These are phyloP conservation scores for Tribolium castaneum DNA, from an alignment of 1,140 invertebrate species.

Conservation along the genomic window DNA sequence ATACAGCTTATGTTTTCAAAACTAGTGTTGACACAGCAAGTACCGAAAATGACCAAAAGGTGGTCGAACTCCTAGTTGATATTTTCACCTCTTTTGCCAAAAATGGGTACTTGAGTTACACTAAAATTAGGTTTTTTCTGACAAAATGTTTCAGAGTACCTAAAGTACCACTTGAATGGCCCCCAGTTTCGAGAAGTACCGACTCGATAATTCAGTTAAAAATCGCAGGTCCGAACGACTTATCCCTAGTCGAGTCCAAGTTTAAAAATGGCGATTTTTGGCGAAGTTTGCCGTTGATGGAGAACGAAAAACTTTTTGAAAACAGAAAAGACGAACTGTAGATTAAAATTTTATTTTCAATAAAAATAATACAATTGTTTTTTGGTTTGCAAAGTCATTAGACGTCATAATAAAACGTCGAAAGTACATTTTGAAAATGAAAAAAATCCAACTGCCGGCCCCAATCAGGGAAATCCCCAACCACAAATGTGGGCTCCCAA, in stretches of 20 bases:
- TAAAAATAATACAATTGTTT: too few species aligned
- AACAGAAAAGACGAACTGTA: not conserved
- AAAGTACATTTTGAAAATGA: too few species aligned
- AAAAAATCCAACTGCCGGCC: too few species aligned
- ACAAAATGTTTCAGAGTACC: not conserved
- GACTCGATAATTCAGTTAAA: not conserved
- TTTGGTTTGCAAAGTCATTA: too few species aligned
- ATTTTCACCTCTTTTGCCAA: constrained; percentile 38
- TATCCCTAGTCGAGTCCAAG: not conserved
- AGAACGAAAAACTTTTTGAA: not conserved
- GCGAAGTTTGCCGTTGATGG: not conserved
- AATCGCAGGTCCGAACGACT: not conserved
- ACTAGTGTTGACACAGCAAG: constrained; percentile 22
- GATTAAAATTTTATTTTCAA: too few species aligned
- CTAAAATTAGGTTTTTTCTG: not conserved
- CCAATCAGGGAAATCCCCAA: not conserved
- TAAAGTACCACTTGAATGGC: not conserved
- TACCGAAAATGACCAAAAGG: constrained; percentile 24
- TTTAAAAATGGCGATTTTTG: not conserved
- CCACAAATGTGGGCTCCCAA: not conserved
- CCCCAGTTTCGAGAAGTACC: not conserved
- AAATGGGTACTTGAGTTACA: constrained; percentile 11
- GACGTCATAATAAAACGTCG: too few species aligned
- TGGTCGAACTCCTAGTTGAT: constrained; percentile 36
- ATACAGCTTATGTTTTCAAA: constrained; percentile 44